Evolutionary conservation across 2,797 vertebrate species (phyloP).

Genomic region (Paguma larvata): DNA sequence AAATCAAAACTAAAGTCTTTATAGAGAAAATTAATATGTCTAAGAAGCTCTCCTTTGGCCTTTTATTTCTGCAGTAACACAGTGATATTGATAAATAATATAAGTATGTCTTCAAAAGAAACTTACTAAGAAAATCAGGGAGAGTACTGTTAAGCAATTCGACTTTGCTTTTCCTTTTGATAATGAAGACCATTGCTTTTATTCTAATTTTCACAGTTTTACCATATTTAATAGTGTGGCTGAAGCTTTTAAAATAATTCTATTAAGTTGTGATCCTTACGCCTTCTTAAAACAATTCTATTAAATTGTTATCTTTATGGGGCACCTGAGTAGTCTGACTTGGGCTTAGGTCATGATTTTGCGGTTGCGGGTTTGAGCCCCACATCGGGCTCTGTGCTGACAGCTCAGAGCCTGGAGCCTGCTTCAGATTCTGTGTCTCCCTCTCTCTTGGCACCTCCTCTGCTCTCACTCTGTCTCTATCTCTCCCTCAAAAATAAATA

Average conservation of each 20-base stretch:
- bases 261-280: slow-evolving; percentile 19
- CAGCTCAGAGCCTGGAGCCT: too few relatives aligned
- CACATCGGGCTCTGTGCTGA: too few relatives aligned
- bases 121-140: neutral
- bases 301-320: slow-evolving; percentile 4
- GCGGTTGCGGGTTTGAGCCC: too few relatives aligned
- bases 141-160: neutral
- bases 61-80: slow-evolving; percentile 30
- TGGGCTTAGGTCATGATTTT: too few relatives aligned
- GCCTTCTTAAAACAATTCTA: neutral
- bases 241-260: neutral
- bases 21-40: neutral
- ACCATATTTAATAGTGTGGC: neutral
- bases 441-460: too few relatives aligned
- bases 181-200: slow-evolving; percentile 12
- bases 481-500: too few relatives aligned
- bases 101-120: slow-evolving; percentile 3
- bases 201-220: slow-evolving; percentile 42
- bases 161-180: neutral
- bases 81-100: slow-evolving; percentile 8
- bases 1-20: neutral
- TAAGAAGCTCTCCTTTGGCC: neutral
- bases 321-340: too few relatives aligned
- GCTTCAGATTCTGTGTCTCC: too few relatives aligned
- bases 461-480: too few relatives aligned